Base-by-base conservation (phyloP, 2,797 vertebrate genomes). In the Euphonia xanthogaster region DNA sequence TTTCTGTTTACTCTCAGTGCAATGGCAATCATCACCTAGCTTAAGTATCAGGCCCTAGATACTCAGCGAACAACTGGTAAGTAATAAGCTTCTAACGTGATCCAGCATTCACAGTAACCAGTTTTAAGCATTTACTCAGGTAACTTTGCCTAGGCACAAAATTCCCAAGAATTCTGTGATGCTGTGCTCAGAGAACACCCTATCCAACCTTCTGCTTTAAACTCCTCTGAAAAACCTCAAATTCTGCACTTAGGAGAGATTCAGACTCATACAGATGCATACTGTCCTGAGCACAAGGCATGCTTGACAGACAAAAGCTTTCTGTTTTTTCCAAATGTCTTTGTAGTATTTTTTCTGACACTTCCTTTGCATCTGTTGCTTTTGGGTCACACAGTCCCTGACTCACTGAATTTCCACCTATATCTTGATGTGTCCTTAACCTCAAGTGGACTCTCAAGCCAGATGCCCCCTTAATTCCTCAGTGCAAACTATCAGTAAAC, bases 401-500 rank as follows among this genome's bases (percentile, higher is more conserved):
- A 66, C 67, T 77, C 4, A 1, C 45, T 50, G 50, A 81, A 94
- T 86, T 74, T 61, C 80, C 65, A 68, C 35, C 20, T 62, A 37
- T 47, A 82, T 79, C 92, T 76, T 3, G 7, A 80, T 54, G 60
- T 39, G 72, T 63, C 93, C 88, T 93, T 79, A 95, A 96, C 83
- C 83, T 96, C 92, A 95, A 79, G 72, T 40, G 84, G 91, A 90
- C 75, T 73, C 91, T 96, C 94, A 91, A 90, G 85, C 47, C 75
- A 83, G 58, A 92, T 88, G 55, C 50, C 90, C 66, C 81, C 82
- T 90, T 72, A 95, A 72, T 95, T 95, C 95, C 97, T 96, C 81
- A 79, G 84, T 67, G 79, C 81, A 96, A 96, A 96, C 65, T 65
- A 94, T 94, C 80, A 17, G 94, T 88, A 98, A 97, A 97, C 96